Base-by-base conservation (phyloP, 2,888 invertebrate species). In the Cistogaster globosa region DNA sequence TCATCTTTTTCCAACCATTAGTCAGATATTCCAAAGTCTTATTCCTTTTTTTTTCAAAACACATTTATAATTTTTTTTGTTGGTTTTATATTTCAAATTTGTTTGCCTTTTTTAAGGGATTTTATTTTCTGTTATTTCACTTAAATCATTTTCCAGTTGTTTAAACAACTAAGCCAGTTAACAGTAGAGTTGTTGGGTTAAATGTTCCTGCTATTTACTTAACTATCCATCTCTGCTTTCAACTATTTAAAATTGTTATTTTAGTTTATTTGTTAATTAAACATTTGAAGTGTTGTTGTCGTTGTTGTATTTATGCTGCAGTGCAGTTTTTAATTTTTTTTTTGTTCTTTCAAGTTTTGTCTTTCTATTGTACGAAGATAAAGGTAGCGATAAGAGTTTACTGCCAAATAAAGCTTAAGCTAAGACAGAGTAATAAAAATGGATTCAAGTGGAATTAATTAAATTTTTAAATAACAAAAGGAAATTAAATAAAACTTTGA, bases 371-470 rank as follows among this genome's bases (percentile, higher is more conserved):
- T 12, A 48, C 14, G 6, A 1, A 48, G 16, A 4, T 14, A 48
- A 26, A 26, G 62, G 32, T 38, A 20, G 45, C 6, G 38, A 12
- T 51, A 18, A 22, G 72, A 42, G 22, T 38, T 42, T 20, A 71
- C 55, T 82, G 63, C 69, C 69, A 82, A 71, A 65, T 76, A 58
- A 69, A 57, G 81, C 68, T 75, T 62, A 81, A 81, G 84, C 80
- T 77, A 55, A 84, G 84, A 77, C 68, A 63, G 53, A 75, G 65
- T 60, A 77, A 57, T 32, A 63, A 62, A 68, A 84, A 77, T 67
- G 57, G 42, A 62, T 80, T 77, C 76, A 80, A 77, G 71, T 80
- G 74, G 81, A 81, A 81, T 84, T 84, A 81, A 81, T 84, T 84
- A 81, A 84, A 81, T 68, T 67, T 84, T 81, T 62, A 74, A 81